phyloP scores from a whole-genome alignment of 1,140 invertebrate genomes.

The Coenobita brevimanus region DNA sequence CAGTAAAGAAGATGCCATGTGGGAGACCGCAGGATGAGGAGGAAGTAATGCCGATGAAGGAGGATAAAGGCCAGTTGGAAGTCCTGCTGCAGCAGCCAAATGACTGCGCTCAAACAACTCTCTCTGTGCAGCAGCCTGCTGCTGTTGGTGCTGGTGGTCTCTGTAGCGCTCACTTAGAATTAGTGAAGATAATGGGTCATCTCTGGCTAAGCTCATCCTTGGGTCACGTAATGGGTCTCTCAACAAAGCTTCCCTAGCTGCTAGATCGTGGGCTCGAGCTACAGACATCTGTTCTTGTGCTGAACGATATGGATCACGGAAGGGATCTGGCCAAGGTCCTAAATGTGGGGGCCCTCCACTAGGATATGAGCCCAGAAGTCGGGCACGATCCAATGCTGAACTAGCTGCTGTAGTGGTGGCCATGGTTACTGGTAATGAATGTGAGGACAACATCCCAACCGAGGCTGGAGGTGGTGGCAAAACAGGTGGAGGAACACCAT shows the following conservation, averaged over 20 bases:
- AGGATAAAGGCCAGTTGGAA: slow-evolving; percentile 34
- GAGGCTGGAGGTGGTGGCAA: slow-evolving; percentile 52
- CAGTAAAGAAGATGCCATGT: slow-evolving; percentile 48
- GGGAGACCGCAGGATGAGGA: slow-evolving; percentile 51
- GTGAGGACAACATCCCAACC: slow-evolving; percentile 46
- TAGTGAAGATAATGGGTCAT: slow-evolving; percentile 50
- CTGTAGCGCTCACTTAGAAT: slow-evolving; percentile 58
- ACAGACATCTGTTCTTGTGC: slow-evolving; percentile 46
- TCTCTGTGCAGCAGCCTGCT: slow-evolving; percentile 36
- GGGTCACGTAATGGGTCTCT: slow-evolving; percentile 42
- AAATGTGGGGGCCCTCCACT: slow-evolving; percentile 40
- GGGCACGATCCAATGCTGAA: slow-evolving; percentile 40
- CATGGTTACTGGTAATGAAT: slow-evolving; percentile 47
- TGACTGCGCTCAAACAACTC: slow-evolving; percentile 49
- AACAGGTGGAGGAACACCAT: slow-evolving; percentile 32
- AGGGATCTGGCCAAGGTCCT: slow-evolving; percentile 46
- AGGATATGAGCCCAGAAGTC: slow-evolving; percentile 33
- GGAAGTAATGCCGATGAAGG: slow-evolving; percentile 52
- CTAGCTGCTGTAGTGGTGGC: slow-evolving; percentile 51
- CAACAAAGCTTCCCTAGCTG: slow-evolving; percentile 31
- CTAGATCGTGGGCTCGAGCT: slow-evolving; percentile 46
- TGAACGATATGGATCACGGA: slow-evolving; percentile 53
- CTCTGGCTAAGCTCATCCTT: slow-evolving; percentile 50
- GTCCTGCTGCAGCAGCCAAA: slow-evolving; percentile 9
- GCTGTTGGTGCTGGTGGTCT: slow-evolving; percentile 57